Conservation (phyloP, 2,888 invertebrate genomes). For the Deilephila porcellus region DNA sequence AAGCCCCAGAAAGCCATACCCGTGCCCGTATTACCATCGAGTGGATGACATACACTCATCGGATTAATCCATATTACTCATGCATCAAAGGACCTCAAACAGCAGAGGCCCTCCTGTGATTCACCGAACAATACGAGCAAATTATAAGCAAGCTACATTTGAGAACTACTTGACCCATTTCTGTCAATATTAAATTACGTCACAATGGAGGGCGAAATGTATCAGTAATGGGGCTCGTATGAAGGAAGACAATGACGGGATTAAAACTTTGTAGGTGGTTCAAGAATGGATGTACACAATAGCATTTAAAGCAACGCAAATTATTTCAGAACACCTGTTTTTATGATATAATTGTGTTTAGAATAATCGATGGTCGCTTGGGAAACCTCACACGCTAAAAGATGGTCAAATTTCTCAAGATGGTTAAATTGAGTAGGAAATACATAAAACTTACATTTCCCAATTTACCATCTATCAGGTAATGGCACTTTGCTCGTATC, state of each 20-base stretch:
- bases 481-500: too few species aligned
- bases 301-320: background rate
- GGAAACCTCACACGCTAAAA: too few species aligned
- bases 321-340: background rate
- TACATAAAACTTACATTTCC: too few species aligned
- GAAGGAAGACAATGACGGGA: background rate
- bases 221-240: slow-evolving; percentile 6
- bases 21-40: slow-evolving; percentile 69
- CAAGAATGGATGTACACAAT: background rate
- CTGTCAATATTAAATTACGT: slow-evolving; percentile 62
- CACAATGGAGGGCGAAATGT: slow-evolving; percentile 10
- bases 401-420: too few species aligned
- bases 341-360: too few species aligned
- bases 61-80: slow-evolving; percentile 80
- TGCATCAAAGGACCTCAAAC: slow-evolving; percentile 78
- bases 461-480: too few species aligned
- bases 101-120: slow-evolving; percentile 67
- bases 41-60: slow-evolving; percentile 78
- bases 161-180: slow-evolving; percentile 79
- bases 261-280: background rate
- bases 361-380: too few species aligned
- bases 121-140: slow-evolving; percentile 75
- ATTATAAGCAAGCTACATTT: slow-evolving; percentile 74
- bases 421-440: too few species aligned
- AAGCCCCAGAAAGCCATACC: slow-evolving; percentile 66